These are phyloP conservation scores for Monodelphis domestica DNA, from an alignment of 2,797 vertebrate genomes.

Conservation along the genomic window DNA sequence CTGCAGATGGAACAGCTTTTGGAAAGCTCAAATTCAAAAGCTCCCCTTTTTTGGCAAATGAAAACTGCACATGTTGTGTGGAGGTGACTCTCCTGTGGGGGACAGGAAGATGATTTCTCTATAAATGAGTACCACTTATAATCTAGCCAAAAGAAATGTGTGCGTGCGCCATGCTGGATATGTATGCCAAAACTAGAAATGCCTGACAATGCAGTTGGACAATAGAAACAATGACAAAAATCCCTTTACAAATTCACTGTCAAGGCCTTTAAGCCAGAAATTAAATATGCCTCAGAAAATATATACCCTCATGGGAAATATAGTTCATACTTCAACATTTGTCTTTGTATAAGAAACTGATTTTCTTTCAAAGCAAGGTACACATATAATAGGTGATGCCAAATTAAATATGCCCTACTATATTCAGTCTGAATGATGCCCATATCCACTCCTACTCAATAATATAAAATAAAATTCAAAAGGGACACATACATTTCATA, in stretches of 20 bases:
- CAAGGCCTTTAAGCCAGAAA: constrained; percentile 50
- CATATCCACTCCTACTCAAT: not conserved
- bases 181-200: constrained; percentile 68
- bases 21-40: constrained; percentile 79
- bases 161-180: constrained; percentile 38
- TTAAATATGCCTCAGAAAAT: constrained; percentile 42
- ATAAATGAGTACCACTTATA: constrained; percentile 77
- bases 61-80: constrained; percentile 83
- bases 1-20: constrained; percentile 81
- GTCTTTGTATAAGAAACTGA: not conserved
- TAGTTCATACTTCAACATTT: constrained; percentile 14
- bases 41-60: constrained; percentile 82
- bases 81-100: constrained; percentile 82
- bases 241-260: not conserved
- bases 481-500: not conserved
- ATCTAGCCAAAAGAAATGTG: constrained; percentile 66
- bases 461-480: not conserved
- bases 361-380: not conserved
- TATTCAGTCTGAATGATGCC: not conserved
- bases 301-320: not conserved
- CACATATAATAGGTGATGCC: not conserved
- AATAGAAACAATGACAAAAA: constrained; percentile 49
- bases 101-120: constrained; percentile 83
- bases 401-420: not conserved
- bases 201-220: not conserved